Base-by-base conservation (phyloP, 2,113 vertebrate genomes). In the Pleuronectes platessa region DNA sequence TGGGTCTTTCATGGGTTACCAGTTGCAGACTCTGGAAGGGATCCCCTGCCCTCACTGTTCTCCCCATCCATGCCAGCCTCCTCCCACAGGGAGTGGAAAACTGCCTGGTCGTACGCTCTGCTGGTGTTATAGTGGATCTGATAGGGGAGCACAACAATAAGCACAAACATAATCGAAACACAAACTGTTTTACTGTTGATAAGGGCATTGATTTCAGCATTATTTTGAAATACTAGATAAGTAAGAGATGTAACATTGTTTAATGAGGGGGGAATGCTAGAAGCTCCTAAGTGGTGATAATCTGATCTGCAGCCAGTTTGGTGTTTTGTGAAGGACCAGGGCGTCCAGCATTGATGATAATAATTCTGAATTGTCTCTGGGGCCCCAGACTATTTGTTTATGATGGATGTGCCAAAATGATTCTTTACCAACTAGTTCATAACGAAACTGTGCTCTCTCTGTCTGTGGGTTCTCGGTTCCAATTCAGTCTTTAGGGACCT, bases 71-170 rank as follows among this genome's bases (percentile, higher is more conserved):
- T 59, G 76, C 88, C 76, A 71, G 55, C 65, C 68, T 78, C 69
- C 17, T 62, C 49, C 75, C 63, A 51, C 61, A 69, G 54, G 60
- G 63, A 37, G 64, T 65, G 51, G 81, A 84, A 79, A 89, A 82
- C 86, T 89, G 88, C 85, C 87, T 83, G 88, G 86, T 87, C 87
- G 86, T 70, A 79, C 45, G 26, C 61, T 70, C 31, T 63, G 51
- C 76, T 42, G 56, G 26, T 74, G 68, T 76, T 67, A 14, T 66
- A 47, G 20, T 71, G 68, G 70, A 68, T 71, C 61, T 62, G 51
- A 53, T 54, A 54, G 51, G 18, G 24, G 8, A 68, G 71, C 35
- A 23, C 58, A 69, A 72, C 74, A 35, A n/a, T 23, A 27, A 27
- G 26, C 26, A 27, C 26, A 4, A 4, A 54, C 47, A 42, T 27